Conservation (phyloP, 1,140 invertebrate genomes). For the Wiebesia pumilae region DNA sequence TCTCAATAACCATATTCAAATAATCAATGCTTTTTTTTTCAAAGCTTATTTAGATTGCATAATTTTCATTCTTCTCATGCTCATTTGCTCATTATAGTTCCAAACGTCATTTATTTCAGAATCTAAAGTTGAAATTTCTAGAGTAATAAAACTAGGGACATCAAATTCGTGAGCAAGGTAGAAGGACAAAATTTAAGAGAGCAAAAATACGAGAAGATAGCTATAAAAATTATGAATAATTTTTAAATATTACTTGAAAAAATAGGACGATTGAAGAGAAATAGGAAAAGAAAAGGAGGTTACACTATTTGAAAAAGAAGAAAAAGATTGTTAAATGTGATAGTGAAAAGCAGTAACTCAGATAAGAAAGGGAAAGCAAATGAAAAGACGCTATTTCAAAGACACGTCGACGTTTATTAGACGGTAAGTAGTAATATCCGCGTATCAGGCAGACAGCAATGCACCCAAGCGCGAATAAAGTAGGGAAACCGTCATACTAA, state of each 20-base stretch:
- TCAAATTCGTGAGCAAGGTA: neutral
- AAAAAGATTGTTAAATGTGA: neutral
- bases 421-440: conserved; percentile 75
- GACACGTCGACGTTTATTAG: conserved; percentile 73
- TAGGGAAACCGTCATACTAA: conserved; percentile 72
- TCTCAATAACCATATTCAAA: too few species aligned
- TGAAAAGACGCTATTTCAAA: conserved; percentile 30
- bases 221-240: neutral
- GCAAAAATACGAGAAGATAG: neutral
- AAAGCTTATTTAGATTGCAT: neutral
- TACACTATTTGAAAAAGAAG: neutral
- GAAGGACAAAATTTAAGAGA: neutral
- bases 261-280: neutral
- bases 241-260: neutral
- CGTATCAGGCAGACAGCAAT: conserved; percentile 61
- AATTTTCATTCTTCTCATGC: neutral
- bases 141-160: neutral
- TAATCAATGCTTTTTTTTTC: neutral
- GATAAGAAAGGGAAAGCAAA: neutral
- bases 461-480: conserved; percentile 70
- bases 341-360: neutral
- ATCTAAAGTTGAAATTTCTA: neutral
- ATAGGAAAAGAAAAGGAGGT: neutral
- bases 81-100: neutral
- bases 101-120: neutral